Base-by-base conservation (phyloP, 2,797 vertebrate species). In the Sparus aurata region DNA sequence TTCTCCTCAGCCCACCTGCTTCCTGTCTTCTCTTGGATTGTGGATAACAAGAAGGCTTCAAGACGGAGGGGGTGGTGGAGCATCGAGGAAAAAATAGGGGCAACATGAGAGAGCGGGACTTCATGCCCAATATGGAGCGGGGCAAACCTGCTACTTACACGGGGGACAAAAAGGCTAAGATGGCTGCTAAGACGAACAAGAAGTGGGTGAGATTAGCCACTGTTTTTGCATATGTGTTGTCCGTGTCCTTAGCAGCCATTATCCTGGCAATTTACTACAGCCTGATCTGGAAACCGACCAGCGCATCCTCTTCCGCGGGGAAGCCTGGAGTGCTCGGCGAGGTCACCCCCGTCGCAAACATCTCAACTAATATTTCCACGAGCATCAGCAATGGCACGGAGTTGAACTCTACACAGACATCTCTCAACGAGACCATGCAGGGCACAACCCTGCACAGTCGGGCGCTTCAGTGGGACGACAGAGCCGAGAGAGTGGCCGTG, bases 171-270 rank as follows among this genome's bases (percentile, higher is more conserved):
- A 99, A 99, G 96, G 98, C 98, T 89, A 98, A 98, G 94, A 98
- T 99, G 97, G 97, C 98, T 94, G 98, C 98, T 95, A 99, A 99
- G 95, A 99, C 97, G 89, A 99, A 99, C 95, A 98, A 99, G 96
- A 99, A 99, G 95, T 99, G 98, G 98, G 97, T 99, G 93, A 97
- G 98, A 94, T 91, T 99, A 80, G 98, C 98, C 94, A 99, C 98
- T 55, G 98, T 99, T 76, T 97, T 99, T 91, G 98, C 98, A 61
- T 99, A 99, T 93, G 98, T 99, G 45, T 94, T 99, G 72, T 99
- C 98, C 55, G 98, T 99, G 88, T 99, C 98, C 47, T 94, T 99
- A 95, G 98, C 98, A 91, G 98, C 98, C 95, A 99, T 99, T 89
- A 97, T 99, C 67, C 95, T 99, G 86, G 98, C 98, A 49, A 96